Evolutionary conservation across 2,888 invertebrate species (phyloP), one percentile per base, ranked within the genome.

Genomic region (Brachynemurus nebulosus): DNA sequence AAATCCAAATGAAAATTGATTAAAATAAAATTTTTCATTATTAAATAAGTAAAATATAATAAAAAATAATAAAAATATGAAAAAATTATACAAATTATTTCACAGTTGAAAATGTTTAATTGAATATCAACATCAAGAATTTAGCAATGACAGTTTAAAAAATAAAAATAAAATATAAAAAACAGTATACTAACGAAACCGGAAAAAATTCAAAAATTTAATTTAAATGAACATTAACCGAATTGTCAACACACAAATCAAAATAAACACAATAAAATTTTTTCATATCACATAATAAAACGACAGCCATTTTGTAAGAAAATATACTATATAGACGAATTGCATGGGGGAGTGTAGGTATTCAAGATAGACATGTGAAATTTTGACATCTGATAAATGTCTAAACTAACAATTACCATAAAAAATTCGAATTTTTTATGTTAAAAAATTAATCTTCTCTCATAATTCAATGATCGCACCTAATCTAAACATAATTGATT

Each of bases 241-340:
- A 8, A n/a, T 25, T 25, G 8, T 25, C 11, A 18, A 36, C 36
- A 18, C 11, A n/a, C 19, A 18, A 37, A 37, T n/a, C 12, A 4
- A 20, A 25, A 17, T 19, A 12, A 42, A 42, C 33, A 34, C 34
- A 23, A 17, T 25, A 20, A 14, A 34, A 42, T 34, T 14, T 14
- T 16, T 17, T 19, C 19, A 42, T 42, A 23, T 42, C 17, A 42
- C 35, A 19, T 17, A 34, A 18, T 42, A 34, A 42, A 42, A 27
- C 42, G 42, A 42, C 42, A 42, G 42, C 42, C 42, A 42, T 42
- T 42, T 42, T 42, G 42, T 42, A 42, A 39, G 39, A 20, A 39
- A 23, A 23, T 33, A 34, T 12, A 40, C 18, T 18, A 16, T 23
- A 27, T 40, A 40, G 17, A 19, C 18, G 16, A 39, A 21, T 23